Evolutionary conservation across 2,888 invertebrate species (phyloP), one percentile per base, ranked within the genome.

Genomic region (Halocaridina rubra): DNA sequence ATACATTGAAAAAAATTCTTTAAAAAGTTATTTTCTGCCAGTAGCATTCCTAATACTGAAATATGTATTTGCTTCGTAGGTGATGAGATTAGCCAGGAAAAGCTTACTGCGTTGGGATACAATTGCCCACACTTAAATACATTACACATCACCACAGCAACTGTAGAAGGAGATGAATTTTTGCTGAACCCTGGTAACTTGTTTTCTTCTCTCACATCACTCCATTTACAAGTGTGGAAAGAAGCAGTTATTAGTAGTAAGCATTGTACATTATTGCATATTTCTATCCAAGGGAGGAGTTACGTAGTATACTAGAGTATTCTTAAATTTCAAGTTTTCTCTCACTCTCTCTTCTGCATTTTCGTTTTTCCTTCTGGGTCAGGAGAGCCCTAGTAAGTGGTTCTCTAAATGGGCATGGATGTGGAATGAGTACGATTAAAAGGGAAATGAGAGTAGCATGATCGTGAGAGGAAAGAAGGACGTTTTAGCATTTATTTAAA

Each of bases 161-260:
- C 81, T 10, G 57, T 86, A 8, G 81, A 86, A n/a, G 86, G 76
- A n/a, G 81, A 86, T 39, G 30, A 81, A 30, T 16, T 53, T 22
- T 32, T 80, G 27, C 19, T 39, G 13, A 86, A 86, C 27, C 67
- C 75, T 8, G 81, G 81, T 24, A 77, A 82, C 0, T 57, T 80
- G 13, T 86, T 86, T 27, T 74, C 74, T 2, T 61, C 61, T 27
- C 81, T 86, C 4, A 69, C 81, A 8, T 22, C 78, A 27, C 46
- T 86, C 4, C 81, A 86, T 64, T 75, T 86, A 7, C 86, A 86
- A 75, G 81, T 86, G 5, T 86, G 86, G 86, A 79, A 79, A 53
- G 86, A 86, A 59, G 29, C 86, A 22, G 81, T 75, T 30, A 39
- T 85, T 27, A 78, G 82, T 59, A 78, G 79, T 84, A 80, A 53